phyloP scores from a whole-genome alignment of 2,888 invertebrate genomes.

The Sussaba pulchella region DNA sequence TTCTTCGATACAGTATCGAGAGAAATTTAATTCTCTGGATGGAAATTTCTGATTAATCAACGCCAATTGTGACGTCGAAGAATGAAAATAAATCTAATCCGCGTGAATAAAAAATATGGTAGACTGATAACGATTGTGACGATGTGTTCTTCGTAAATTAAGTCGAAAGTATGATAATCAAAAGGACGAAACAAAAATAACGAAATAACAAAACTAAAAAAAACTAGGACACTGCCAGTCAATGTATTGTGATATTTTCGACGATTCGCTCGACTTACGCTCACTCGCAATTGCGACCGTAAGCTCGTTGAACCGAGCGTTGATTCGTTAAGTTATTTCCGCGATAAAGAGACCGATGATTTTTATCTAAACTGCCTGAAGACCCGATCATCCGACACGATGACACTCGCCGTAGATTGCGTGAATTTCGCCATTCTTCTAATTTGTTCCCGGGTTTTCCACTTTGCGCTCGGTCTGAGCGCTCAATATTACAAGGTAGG shows the following conservation, averaged over 20 bases:
- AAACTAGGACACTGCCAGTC: slow-evolving; percentile 17
- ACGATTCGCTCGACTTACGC: slow-evolving; percentile 4
- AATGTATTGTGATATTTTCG: slow-evolving; percentile 28
- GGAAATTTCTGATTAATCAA: slow-evolving; percentile 2
- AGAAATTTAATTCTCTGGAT: not conserved
- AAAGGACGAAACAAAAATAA: not conserved
- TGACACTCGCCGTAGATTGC: slow-evolving; percentile 76
- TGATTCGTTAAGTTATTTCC: slow-evolving; percentile 38
- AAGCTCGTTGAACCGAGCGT: slow-evolving; percentile 44
- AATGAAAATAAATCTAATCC: not conserved
- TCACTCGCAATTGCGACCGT: slow-evolving; percentile 6
- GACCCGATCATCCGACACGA: slow-evolving; percentile 65
- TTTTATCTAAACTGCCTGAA: slow-evolving; percentile 56
- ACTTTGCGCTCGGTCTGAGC: slow-evolving; percentile 78
- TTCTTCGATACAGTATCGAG: not conserved
- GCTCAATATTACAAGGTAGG: slow-evolving; percentile 77
- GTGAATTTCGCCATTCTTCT: slow-evolving; percentile 77
- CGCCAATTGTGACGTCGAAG: not conserved
- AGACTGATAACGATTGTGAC: slow-evolving; percentile 2
- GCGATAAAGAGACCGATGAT: slow-evolving; percentile 37
- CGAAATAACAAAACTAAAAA: not conserved
- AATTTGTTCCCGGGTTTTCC: slow-evolving; percentile 77
- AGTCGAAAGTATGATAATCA: not conserved
- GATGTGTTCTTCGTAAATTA: slow-evolving; percentile 34
- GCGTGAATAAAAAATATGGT: not conserved